Base-by-base conservation (phyloP, 2,797 vertebrate species). In the Phrynocephalus vlangalii region DNA sequence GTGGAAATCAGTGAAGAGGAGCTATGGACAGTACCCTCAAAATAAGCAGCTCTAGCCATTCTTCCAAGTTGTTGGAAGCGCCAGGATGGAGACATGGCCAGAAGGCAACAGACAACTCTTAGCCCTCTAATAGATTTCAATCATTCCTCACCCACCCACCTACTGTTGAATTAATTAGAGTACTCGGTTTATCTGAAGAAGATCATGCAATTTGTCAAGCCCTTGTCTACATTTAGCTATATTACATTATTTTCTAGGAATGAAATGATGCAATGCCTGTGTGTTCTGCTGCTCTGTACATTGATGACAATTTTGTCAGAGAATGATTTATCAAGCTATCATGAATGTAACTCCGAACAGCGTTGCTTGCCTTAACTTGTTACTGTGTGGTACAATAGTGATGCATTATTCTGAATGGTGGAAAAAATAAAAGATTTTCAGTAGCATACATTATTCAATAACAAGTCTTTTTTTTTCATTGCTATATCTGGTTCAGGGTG, bases 401-500 rank as follows among this genome's bases (percentile, higher is more conserved):
- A 60, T 90, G 80, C 86, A 88, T 89, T 5, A 30, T 70, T 44
- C 10, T 56, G 44, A n/a, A 30, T 72, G 52, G 38, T 90, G 93
- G 79, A 78, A 67, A 91, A 48, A 70, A 18, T 15, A 26, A 48
- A 30, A 68, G 86, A n/a, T 71, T 71, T 30, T 72, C 86, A 89
- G 50, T n/a, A 10, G 71, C 81, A 90, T 83, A 79, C 38, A 44
- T 78, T 88, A 63, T 79, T 88, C 84, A 89, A 48, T n/a, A 15
- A 78, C 78, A 90, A 79, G 50, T 16, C 16, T 88, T 91, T 92
- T 92, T 92, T 92, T 91, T 84, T 18, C 28, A 11, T 87, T 70
- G 83, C 76, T 91, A 0, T 66, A 20, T 75, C 83, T 73, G 44
- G 68, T 88, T 13, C 28, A 9, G 68, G 44, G 33, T 92, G 87